Conservation (phyloP, 2,888 invertebrate species). For the Dioctria linearis region DNA sequence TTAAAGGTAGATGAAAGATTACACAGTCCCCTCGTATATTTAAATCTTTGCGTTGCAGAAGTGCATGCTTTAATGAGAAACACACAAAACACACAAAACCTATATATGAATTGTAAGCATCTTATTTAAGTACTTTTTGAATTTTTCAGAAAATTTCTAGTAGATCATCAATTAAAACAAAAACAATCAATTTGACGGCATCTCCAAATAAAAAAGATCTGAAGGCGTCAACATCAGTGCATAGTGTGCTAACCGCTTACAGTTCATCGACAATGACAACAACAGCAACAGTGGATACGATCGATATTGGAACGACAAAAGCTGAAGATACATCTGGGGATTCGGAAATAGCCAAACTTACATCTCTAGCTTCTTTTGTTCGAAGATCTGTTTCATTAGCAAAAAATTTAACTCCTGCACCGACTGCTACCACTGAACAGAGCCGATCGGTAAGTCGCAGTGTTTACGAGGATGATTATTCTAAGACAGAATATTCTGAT, state of each 20-base stretch:
- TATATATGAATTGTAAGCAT: too few relatives aligned
- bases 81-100: too few relatives aligned
- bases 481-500: conserved; percentile 66
- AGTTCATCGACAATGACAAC: conserved; percentile 64
- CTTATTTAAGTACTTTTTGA: too few relatives aligned
- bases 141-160: neutral
- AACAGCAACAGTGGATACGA: conserved; percentile 61
- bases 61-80: too few relatives aligned
- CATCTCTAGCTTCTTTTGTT: conserved; percentile 63
- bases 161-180: conserved; percentile 5
- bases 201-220: neutral
- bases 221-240: conserved; percentile 28
- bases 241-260: conserved; percentile 62
- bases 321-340: conserved; percentile 54
- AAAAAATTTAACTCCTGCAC: conserved; percentile 49
- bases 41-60: too few relatives aligned
- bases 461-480: conserved; percentile 67
- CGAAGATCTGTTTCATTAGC: conserved; percentile 66
- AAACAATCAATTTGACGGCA: neutral
- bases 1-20: too few relatives aligned
- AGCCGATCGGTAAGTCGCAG: conserved; percentile 63
- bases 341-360: conserved; percentile 63
- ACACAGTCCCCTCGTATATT: too few relatives aligned
- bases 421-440: conserved; percentile 60
- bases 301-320: conserved; percentile 65